Conservation (phyloP, 92 coral and sea anemone species). For the Palythoa grandis region DNA sequence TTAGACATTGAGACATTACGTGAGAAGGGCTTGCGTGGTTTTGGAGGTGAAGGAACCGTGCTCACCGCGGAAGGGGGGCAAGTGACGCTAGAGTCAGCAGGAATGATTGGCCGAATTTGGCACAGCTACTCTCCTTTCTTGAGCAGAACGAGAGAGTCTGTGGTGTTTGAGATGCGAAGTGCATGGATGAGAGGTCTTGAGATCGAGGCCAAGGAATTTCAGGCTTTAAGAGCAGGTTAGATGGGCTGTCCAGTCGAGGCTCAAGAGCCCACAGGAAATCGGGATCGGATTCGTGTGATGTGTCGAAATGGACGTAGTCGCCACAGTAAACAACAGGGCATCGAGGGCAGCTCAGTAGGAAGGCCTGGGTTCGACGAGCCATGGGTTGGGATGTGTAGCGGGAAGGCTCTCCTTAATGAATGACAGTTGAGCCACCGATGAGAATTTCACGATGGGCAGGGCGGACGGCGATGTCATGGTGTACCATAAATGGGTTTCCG, state of each 20-base stretch:
- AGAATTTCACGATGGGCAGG: conserved; percentile 55
- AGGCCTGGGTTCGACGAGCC: conserved; percentile 62
- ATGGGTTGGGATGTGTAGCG: conserved; percentile 44
- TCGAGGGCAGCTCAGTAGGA: conserved; percentile 56
- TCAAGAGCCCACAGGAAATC: conserved; percentile 68
- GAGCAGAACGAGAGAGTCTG: conserved; percentile 42
- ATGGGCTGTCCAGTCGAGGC: conserved; percentile 61
- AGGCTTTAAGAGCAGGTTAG: conserved; percentile 54
- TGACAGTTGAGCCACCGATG: conserved; percentile 53
- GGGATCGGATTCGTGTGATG: conserved; percentile 61
- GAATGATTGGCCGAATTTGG: conserved; percentile 47
- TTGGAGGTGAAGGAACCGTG: conserved; percentile 21
- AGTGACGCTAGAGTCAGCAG: conserved; percentile 28
- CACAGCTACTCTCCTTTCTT: conserved; percentile 62
- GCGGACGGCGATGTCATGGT: conserved; percentile 55
- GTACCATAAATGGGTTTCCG: conserved; percentile 54
- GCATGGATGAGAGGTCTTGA: conserved; percentile 1
- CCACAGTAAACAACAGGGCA: conserved; percentile 53
- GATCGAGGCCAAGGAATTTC: conserved; percentile 62
- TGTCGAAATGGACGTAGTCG: conserved; percentile 53
- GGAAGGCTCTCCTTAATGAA: conserved; percentile 43
- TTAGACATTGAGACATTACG: conserved; percentile 42
- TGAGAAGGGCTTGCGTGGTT: conserved; percentile 40
- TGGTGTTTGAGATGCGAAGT: conserved; percentile 53
- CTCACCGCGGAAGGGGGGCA: conserved; percentile 15